Base-by-base conservation (phyloP, 1,140 invertebrate genomes). In the Latrodectus geometricus region DNA sequence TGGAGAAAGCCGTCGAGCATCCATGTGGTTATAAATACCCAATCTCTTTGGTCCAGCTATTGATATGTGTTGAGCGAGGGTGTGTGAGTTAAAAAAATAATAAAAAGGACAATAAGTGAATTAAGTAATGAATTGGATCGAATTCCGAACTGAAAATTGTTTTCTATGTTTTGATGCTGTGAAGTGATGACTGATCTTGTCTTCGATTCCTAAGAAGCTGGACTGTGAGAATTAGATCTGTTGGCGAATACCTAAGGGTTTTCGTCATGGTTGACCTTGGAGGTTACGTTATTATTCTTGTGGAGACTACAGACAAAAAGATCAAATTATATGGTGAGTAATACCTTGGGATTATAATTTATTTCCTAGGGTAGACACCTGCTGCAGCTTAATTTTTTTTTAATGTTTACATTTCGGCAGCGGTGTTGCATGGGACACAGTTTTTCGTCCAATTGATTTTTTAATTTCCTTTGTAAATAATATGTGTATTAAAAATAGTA, bases 281-380 rank as follows among this genome's bases (percentile, higher is more conserved):
- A 89, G 97, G 97, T 89, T 98, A 98, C 92, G 96, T 98, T 90
- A 98, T 98, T 91, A 97, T 98, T 91, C 93, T 98, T 90, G 96
- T 97, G 87, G 96, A 97, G 92, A 96, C 96, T 89, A 95, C 95
- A 90, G 97, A 97, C 91, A 96, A 97, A 90, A 96, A 96, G 92
- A 96, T 98, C 90, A 98, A 97, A 93, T 93, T 98, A 72, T 98
- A 97, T 91, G 97, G 97, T 97, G 92, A 94, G 95, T 93, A 20
- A 21, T 14, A 15, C 20, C 35, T 69, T 52, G 8, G 35, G 35
- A 35, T 35, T 35, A 35, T 35, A 35, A 3, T 61, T 61, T 61
- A 61, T 61, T 61, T 61, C 54, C 17, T 61, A 61, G 3, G 54
- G 3, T 35, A 35, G 35, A 35, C 35, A 35, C 35, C 35, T 35